Conservation (phyloP, 2,113 vertebrate species). For the Circaetus gallicus region DNA sequence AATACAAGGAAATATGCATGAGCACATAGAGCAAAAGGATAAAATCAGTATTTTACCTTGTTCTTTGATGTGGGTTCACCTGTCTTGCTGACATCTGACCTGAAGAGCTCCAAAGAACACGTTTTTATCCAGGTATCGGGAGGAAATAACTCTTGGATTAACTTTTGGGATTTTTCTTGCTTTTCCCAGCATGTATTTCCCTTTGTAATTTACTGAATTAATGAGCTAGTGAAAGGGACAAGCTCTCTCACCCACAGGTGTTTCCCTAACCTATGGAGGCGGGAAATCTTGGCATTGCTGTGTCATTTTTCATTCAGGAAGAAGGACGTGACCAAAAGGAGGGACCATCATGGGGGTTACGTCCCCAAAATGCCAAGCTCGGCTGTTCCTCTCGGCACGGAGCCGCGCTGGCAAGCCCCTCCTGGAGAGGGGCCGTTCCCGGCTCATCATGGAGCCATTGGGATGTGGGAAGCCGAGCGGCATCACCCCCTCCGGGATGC, state of each 20-base stretch:
- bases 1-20: rapidly evolving
- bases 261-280: slow-evolving; percentile 17
- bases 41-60: background rate
- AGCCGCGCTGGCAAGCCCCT: background rate
- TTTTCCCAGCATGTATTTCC: slow-evolving; percentile 61
- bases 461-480: background rate
- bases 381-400: rapidly evolving
- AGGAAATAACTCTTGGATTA: slow-evolving; percentile 60
- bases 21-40: background rate
- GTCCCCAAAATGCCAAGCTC: rapidly evolving
- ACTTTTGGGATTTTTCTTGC: slow-evolving; percentile 52
- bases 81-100: background rate
- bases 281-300: background rate
- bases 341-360: background rate
- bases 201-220: background rate
- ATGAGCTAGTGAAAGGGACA: slow-evolving; percentile 21
- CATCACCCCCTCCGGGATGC: rapidly evolving
- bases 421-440: background rate
- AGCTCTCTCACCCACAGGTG: background rate
- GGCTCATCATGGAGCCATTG: rapidly evolving
- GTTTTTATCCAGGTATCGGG: slow-evolving; percentile 63
- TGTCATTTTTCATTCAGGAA: background rate
- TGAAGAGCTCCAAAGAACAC: background rate
- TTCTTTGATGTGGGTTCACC: background rate
- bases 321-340: background rate